Conservation (phyloP, 2,113 vertebrate species). For the Gracilinanus agilis region DNA sequence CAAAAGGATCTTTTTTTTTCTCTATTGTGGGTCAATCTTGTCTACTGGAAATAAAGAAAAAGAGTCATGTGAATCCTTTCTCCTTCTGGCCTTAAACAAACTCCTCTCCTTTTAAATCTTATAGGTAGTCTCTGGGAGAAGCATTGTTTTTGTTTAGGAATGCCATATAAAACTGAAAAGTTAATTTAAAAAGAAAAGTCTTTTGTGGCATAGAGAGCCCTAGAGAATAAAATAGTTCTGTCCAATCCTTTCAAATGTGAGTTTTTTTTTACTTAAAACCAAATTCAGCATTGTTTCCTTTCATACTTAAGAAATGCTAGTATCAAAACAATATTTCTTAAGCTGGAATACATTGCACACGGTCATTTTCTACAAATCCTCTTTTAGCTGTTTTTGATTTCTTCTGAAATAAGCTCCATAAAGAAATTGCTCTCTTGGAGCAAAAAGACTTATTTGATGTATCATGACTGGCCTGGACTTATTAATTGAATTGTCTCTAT, state of each 20-base stretch:
- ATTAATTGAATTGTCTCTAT: slow-evolving; percentile 44
- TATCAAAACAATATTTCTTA: slow-evolving; percentile 21
- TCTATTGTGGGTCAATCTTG: not conserved
- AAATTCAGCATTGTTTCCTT: slow-evolving; percentile 40
- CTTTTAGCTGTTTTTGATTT: slow-evolving; percentile 11
- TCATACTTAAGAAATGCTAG: slow-evolving; percentile 36
- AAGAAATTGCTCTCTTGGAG: not conserved
- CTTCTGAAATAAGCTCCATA: not conserved
- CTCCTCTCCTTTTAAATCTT: not conserved
- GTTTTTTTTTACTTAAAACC: slow-evolving; percentile 50
- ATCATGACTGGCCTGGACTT: slow-evolving; percentile 17
- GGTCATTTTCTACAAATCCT: slow-evolving; percentile 18
- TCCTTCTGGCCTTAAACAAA: slow-evolving; percentile 19
- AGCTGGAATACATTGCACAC: slow-evolving; percentile 11
- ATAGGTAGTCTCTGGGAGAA: slow-evolving; percentile 28
- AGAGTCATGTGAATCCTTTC: not conserved
- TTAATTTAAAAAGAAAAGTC: slow-evolving; percentile 3
- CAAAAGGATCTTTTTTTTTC: not conserved
- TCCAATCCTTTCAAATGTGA: not conserved
- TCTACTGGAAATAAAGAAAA: slow-evolving; percentile 30
- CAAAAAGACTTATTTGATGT: slow-evolving; percentile 19
- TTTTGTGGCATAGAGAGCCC: not conserved
- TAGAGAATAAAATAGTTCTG: slow-evolving; percentile 39
- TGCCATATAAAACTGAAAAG: slow-evolving; percentile 24
- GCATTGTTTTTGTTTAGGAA: slow-evolving; percentile 2